Conservation (phyloP, 1,140 invertebrate genomes). For the Euura saliciscinereae region DNA sequence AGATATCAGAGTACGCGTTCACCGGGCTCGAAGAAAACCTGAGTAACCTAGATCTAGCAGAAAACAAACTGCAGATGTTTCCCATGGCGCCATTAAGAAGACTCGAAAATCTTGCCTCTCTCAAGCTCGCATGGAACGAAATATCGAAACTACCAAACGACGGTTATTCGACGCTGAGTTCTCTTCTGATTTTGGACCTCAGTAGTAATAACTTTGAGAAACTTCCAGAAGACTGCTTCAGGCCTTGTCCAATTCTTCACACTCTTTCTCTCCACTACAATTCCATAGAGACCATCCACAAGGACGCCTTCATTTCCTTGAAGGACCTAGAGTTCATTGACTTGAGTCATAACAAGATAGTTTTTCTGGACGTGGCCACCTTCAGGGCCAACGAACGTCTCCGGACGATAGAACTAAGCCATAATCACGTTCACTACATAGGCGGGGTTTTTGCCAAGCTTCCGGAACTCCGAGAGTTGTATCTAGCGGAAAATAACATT, state of each 20-base stretch:
- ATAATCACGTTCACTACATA: conserved; percentile 88
- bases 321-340: conserved; percentile 81
- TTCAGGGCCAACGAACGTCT: conserved; percentile 78
- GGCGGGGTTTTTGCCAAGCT: conserved; percentile 80
- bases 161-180: conserved; percentile 72
- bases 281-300: conserved; percentile 77
- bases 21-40: conserved; percentile 82
- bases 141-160: conserved; percentile 74
- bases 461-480: conserved; percentile 78
- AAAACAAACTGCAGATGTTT: conserved; percentile 83
- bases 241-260: conserved; percentile 76
- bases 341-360: conserved; percentile 86
- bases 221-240: conserved; percentile 77
- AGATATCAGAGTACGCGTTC: conserved; percentile 84
- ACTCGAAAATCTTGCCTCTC: conserved; percentile 72
- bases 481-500: conserved; percentile 91
- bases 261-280: conserved; percentile 86
- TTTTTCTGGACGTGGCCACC: conserved; percentile 71
- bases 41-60: conserved; percentile 82
- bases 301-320: conserved; percentile 76
- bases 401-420: conserved; percentile 82
- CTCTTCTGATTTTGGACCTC: conserved; percentile 79
- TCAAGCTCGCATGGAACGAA: conserved; percentile 85
- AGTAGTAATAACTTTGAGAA: conserved; percentile 84
- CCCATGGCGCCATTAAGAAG: conserved; percentile 79